Evolutionary conservation across 2,113 vertebrate genomes (phyloP).

Genomic region (Forbesichthys agassizii): DNA sequence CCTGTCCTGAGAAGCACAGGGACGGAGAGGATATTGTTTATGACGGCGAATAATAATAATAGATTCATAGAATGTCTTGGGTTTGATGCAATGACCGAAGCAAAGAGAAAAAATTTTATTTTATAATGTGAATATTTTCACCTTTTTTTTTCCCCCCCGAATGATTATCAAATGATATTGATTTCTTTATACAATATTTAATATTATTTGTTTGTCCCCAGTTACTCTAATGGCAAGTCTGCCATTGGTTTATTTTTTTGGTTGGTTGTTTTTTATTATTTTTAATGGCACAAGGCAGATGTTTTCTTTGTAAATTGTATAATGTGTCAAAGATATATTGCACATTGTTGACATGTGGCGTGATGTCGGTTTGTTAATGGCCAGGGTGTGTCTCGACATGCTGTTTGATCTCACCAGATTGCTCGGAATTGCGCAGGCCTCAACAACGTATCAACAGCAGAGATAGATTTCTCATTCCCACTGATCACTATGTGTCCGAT

Average conservation of each 20-base stretch:
- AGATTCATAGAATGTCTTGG: constrained; percentile 68
- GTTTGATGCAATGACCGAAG: constrained; percentile 71
- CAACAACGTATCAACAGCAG: constrained; percentile 49
- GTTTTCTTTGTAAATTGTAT: constrained; percentile 40
- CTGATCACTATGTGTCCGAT: constrained; percentile 66
- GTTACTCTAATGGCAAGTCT: constrained; percentile 1
- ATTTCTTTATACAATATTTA: constrained; percentile 67
- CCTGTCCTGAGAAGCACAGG: constrained; percentile 41
- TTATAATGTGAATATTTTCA: constrained; percentile 71
- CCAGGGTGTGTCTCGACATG: constrained; percentile 47
- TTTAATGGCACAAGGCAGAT: constrained; percentile 32
- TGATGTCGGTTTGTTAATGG: constrained; percentile 50
- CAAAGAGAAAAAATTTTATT: constrained; percentile 67
- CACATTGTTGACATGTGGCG: constrained; percentile 59
- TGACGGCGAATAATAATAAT: constrained; percentile 39
- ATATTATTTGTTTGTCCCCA: constrained; percentile 41
- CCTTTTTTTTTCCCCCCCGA: constrained; percentile 26
- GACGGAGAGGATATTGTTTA: constrained; percentile 41
- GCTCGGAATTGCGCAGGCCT: constrained; percentile 31
- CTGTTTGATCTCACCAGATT: constrained; percentile 42
- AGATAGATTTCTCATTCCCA: constrained; percentile 67
- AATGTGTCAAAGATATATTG: constrained; percentile 48
- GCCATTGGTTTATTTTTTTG: constrained; percentile 26
- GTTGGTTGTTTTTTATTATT: too few relatives aligned
- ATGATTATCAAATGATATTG: constrained; percentile 60